Evolutionary conservation across 2,797 vertebrate species (phyloP), one percentile per base, ranked within the genome.

Genomic region (Sebastes itinus): DNA sequence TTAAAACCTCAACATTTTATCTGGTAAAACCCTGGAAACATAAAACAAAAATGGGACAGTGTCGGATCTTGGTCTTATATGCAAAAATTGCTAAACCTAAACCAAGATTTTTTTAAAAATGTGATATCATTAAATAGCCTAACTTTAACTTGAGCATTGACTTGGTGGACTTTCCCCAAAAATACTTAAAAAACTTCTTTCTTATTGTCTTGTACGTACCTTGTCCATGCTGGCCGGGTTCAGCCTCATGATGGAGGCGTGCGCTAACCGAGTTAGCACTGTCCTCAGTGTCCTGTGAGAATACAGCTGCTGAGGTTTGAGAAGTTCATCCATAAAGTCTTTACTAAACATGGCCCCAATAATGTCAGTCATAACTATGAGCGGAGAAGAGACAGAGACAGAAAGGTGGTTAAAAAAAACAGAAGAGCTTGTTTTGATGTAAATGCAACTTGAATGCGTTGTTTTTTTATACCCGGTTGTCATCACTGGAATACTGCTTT

Each of bases 151-250:
- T 23, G 22, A 56, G 6, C 27, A 9, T 35, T 77, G 18, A 58
- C 18, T 5, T 20, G 2, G 4, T 20, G 10, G 4, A 52, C 2
- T n/a, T 9, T 4, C 2, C 13, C 18, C 2, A 28, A 25, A 58
- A 20, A 16, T 2, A 11, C 6, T 32, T 20, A 0, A 1, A 25
- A 10, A 55, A 2, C 16, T n/a, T 52, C 14, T 27, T 12, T 23
- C 9, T 16, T 16, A 3, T 28, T 1, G 1, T 35, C 7, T 7
- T 7, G 30, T 23, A 71, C 86, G 1, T 87, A 99, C 98, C 96
- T 96, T 96, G 84, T 99, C 97, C 98, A 99, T 99, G 93, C 98
- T 99, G 80, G 96, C 96, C 11, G 95, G 95, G 94, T 97, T 98
- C 52, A 99, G 93, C 66, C 96, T 97, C 97, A 99, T 97, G 83